Percentiles rank a stretch among this genome's conserved stretches.
These are phyloP conservation scores for Plectrocnemia conspersa DNA, from an alignment of 1,140 invertebrate genomes.

Conservation along the genomic window DNA sequence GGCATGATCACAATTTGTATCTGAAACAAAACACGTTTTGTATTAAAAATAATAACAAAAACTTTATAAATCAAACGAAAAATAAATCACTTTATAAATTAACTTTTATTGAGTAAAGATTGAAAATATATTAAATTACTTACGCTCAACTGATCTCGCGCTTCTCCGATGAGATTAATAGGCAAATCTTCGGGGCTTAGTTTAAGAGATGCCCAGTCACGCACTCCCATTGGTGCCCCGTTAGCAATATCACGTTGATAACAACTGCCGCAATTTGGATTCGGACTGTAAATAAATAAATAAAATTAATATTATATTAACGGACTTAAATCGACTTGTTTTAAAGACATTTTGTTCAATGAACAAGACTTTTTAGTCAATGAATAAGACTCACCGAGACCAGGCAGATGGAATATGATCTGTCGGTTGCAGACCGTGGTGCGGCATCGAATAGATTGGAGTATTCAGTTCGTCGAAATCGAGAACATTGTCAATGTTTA, in stretches of 20 bases:
- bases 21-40: conserved; percentile 35
- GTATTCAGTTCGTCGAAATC: conserved; percentile 75
- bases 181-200: too few species aligned
- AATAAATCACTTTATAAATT: not conserved
- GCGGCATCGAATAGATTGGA: conserved; percentile 47
- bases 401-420: not conserved
- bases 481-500: conserved; percentile 75
- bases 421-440: conserved; percentile 10
- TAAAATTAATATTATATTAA: too few species aligned
- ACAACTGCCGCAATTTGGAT: too few species aligned
- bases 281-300: too few species aligned
- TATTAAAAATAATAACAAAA: not conserved
- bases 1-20: conserved; percentile 50
- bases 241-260: too few species aligned
- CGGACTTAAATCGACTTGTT: too few species aligned
- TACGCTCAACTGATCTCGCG: conserved; percentile 46
- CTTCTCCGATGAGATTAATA: conserved; percentile 43
- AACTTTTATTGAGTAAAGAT: not conserved
- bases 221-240: too few species aligned
- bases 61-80: not conserved
- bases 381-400: not conserved
- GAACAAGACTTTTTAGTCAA: too few species aligned
- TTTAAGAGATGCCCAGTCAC: too few species aligned
- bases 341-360: too few species aligned
- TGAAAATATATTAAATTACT: conserved; percentile 24